Percentiles rank a stretch among this genome's conserved stretches.
These are phyloP conservation scores for Nemotelus pantherinus DNA, from an alignment of 2,888 invertebrate genomes.

Conservation along the genomic window DNA sequence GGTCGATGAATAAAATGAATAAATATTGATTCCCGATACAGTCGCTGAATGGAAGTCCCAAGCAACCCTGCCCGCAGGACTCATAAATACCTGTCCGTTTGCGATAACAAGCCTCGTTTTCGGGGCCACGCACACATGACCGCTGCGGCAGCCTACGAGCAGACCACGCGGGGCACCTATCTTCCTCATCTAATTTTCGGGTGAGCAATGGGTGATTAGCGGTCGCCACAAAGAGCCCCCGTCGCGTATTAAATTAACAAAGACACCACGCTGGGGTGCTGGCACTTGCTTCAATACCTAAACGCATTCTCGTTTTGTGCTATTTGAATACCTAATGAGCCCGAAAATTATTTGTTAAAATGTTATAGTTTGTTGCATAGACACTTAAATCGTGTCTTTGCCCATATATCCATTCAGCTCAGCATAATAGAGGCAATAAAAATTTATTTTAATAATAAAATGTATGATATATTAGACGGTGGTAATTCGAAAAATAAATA, in stretches of 20 bases:
- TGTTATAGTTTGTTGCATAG: slow-evolving; percentile 46
- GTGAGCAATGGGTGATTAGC: slow-evolving; percentile 51
- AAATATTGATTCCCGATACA: not conserved
- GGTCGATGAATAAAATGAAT: too few relatives aligned
- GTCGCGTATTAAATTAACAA: slow-evolving; percentile 51
- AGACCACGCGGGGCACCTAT: slow-evolving; percentile 33
- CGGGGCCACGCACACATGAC: slow-evolving; percentile 9
- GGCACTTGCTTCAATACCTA: slow-evolving; percentile 45
- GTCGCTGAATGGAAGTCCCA: too few relatives aligned
- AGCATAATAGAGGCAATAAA: slow-evolving; percentile 43
- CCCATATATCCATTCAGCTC: slow-evolving; percentile 28
- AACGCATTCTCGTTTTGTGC: slow-evolving; percentile 31
- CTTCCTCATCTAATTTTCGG: slow-evolving; percentile 45
- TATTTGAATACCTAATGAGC: slow-evolving; percentile 48
- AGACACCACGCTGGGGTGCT: slow-evolving; percentile 49
- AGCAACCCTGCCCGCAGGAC: slow-evolving; percentile 4
- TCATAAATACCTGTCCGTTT: slow-evolving; percentile 20
- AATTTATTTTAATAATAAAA: slow-evolving; percentile 47
- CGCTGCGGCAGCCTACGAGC: not conserved
- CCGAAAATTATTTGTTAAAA: slow-evolving; percentile 47
- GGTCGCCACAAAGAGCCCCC: slow-evolving; percentile 50
- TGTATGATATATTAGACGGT: slow-evolving; percentile 39
- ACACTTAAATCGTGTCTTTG: slow-evolving; percentile 18
- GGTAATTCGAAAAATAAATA: slow-evolving; percentile 46
- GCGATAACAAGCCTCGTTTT: slow-evolving; percentile 39